Evolutionary conservation across 2,797 vertebrate species (phyloP).

Genomic region (Cryptoblepharus egeriae): DNA sequence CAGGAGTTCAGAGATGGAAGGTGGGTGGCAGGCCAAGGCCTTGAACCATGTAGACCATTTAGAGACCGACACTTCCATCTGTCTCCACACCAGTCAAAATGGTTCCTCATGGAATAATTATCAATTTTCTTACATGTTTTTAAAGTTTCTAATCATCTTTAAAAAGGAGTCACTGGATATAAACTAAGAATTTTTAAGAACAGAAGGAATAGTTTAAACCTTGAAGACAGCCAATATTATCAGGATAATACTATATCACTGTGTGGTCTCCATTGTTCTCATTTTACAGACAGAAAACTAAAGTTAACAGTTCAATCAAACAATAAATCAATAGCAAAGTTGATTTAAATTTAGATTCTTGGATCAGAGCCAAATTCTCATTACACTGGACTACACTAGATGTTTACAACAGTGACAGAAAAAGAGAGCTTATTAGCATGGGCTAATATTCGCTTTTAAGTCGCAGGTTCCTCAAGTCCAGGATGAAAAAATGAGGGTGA

Average conservation of each 20-base stretch:
- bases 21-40: too few species aligned
- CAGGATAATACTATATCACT: too few species aligned
- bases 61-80: too few species aligned
- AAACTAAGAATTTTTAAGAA: neutral
- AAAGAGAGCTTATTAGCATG: neutral
- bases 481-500: constrained; percentile 22
- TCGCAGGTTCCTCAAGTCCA: constrained; percentile 1
- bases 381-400: neutral
- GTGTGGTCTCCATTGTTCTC: neutral
- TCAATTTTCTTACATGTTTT: neutral
- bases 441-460: neutral
- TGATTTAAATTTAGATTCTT: neutral
- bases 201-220: neutral
- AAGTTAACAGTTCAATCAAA: neutral
- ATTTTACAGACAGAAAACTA: neutral
- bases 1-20: too few species aligned
- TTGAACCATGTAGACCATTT: too few species aligned
- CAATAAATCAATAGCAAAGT: neutral
- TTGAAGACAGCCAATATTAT: too few species aligned
- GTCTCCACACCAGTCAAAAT: neutral
- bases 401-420: neutral
- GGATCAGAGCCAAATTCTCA: neutral
- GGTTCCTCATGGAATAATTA: neutral
- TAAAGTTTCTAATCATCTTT: neutral
- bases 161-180: neutral